Evolutionary conservation across 2,888 invertebrate genomes (phyloP).

Genomic region (Endomychus coccineus): DNA sequence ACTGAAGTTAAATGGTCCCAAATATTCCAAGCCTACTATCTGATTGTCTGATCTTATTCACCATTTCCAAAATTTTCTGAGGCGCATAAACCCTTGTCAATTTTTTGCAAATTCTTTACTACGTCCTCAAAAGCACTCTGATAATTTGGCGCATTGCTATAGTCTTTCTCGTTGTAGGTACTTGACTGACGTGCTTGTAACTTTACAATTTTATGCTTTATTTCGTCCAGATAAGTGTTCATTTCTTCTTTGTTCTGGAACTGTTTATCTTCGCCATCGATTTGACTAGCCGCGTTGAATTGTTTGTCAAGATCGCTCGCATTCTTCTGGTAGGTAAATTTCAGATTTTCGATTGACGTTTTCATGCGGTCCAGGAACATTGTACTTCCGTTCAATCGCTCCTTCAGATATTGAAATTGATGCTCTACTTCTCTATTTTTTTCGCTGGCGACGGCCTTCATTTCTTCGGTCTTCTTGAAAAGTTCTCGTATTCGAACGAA

Average conservation of each 20-base stretch:
- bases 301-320: conserved; percentile 25
- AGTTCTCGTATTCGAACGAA: conserved; percentile 25
- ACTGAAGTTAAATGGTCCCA: too few species aligned
- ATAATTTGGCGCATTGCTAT: conserved; percentile 24
- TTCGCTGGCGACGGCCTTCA: conserved; percentile 31
- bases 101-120: conserved; percentile 22
- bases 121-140: conserved; percentile 30
- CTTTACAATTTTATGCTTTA: conserved; percentile 29
- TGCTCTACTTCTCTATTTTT: conserved; percentile 32
- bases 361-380: conserved; percentile 34
- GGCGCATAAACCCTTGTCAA: conserved; percentile 27
- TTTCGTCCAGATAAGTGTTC: conserved; percentile 33
- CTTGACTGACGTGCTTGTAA: conserved; percentile 14
- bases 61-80: conserved; percentile 13
- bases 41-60: not conserved
- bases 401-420: conserved; percentile 30
- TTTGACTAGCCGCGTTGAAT: too few species aligned
- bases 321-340: conserved; percentile 34
- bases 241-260: conserved; percentile 32
- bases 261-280: conserved; percentile 20
- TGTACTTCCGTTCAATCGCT: conserved; percentile 32
- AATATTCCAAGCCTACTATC: not conserved
- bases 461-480: conserved; percentile 34
- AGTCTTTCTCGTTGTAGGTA: conserved; percentile 18
- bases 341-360: conserved; percentile 37